Conservation (phyloP, 2,797 vertebrate genomes). For the Gobionotothen gibberifrons region DNA sequence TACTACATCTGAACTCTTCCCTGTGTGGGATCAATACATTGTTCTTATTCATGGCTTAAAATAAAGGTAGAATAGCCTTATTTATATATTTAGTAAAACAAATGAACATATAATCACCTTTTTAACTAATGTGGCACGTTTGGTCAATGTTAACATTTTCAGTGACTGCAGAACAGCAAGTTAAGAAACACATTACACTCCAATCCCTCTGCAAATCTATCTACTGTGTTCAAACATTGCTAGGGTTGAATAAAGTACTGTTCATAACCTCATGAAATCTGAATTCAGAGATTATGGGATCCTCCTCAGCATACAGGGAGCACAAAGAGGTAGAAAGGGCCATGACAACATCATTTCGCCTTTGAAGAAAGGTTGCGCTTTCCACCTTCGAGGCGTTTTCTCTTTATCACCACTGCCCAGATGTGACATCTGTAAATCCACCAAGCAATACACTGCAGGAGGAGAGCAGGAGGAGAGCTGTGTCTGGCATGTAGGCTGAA, state of each 20-base stretch:
- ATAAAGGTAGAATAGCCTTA: not conserved
- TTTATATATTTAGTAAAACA: not conserved
- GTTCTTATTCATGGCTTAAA: not conserved
- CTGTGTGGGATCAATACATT: not conserved
- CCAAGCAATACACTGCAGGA: constrained; percentile 37
- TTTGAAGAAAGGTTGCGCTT: constrained; percentile 44
- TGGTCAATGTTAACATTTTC: not conserved
- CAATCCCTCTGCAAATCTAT: not conserved
- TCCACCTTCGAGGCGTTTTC: constrained; percentile 53
- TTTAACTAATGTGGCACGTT: not conserved
- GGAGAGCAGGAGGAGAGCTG: constrained; percentile 6
- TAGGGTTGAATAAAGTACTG: not conserved
- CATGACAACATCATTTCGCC: constrained; percentile 26
- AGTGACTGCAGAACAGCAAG: not conserved
- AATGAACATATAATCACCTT: not conserved
- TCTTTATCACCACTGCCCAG: constrained; percentile 57
- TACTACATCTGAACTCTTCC: not conserved
- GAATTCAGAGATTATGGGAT: constrained; percentile 1
- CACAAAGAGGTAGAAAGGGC: constrained; percentile 37
- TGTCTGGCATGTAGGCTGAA: constrained; percentile 42
- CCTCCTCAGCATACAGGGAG: constrained; percentile 7
- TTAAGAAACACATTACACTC: not conserved
- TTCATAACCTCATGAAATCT: not conserved
- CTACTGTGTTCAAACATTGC: constrained; percentile 7
- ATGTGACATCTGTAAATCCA: constrained; percentile 56